These are phyloP conservation scores for Dicentrarchus labrax DNA, from an alignment of 2,113 vertebrate genomes.

Conservation along the genomic window DNA sequence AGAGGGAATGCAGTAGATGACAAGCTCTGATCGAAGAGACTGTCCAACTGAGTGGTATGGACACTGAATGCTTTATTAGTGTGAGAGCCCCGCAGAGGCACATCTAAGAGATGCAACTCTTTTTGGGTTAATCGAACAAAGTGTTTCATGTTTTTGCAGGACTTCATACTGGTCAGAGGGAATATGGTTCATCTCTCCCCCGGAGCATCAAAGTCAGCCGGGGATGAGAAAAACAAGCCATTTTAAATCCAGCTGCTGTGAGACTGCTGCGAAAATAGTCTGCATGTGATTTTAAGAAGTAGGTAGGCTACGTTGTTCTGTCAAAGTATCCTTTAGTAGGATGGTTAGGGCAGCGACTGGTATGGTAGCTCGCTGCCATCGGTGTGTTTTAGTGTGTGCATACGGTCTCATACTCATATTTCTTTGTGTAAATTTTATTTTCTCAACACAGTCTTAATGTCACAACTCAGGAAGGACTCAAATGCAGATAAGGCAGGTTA, in stretches of 20 bases:
- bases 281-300: neutral
- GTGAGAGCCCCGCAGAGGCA: neutral
- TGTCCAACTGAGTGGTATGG: neutral
- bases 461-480: too few relatives aligned
- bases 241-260: slow-evolving; percentile 11
- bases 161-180: neutral
- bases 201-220: slow-evolving; percentile 5
- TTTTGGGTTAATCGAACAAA: neutral
- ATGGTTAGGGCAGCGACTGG: neutral
- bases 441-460: too few relatives aligned
- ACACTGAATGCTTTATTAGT: slow-evolving; percentile 26
- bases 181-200: neutral
- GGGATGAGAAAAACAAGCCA: neutral
- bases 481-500: too few relatives aligned
- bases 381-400: neutral
- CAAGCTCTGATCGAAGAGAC: slow-evolving; percentile 27
- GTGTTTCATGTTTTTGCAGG: slow-evolving; percentile 21
- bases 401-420: too few relatives aligned
- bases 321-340: neutral
- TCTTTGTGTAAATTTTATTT: too few relatives aligned
- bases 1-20: slow-evolving; percentile 9
- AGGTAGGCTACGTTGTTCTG: neutral
- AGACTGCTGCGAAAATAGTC: neutral
- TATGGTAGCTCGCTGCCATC: neutral
- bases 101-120: neutral